Evolutionary conservation across 2,797 vertebrate genomes (phyloP).

Genomic region (Enteromius afrohamiltoni): DNA sequence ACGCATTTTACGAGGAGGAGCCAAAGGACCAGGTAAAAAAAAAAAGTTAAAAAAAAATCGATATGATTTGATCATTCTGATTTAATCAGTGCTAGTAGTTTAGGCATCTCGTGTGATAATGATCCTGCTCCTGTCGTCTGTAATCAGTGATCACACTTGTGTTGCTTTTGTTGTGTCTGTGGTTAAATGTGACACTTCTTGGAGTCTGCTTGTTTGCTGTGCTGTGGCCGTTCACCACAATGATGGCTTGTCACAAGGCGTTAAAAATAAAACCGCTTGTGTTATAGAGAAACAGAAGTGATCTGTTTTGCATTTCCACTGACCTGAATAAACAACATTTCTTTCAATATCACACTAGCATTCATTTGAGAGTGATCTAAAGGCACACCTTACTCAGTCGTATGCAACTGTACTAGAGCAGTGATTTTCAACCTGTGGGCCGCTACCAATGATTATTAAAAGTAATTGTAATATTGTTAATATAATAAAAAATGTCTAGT

Average conservation of each 20-base stretch:
- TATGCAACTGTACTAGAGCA: not conserved
- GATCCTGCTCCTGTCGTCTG: not conserved
- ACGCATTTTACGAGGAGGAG: conserved; percentile 89
- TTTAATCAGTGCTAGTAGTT: not conserved
- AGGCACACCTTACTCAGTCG: not conserved
- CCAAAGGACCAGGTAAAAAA: conserved; percentile 91
- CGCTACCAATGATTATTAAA: no score
- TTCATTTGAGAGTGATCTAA: not conserved
- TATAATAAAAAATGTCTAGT: no score
- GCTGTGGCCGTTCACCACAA: conserved; percentile 18
- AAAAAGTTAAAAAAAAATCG: not conserved
- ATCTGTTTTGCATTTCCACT: conserved; percentile 27
- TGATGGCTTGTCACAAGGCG: not conserved
- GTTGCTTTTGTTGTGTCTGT: conserved; percentile 18
- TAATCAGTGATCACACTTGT: not conserved
- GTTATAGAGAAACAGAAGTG: conserved; percentile 17
- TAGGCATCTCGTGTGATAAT: not conserved
- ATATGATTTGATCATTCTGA: not conserved
- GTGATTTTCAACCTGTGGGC: no score
- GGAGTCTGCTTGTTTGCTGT: conserved; percentile 4
- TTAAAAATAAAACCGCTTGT: not conserved
- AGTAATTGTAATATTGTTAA: no score
- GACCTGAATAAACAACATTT: not conserved
- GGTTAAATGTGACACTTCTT: conserved; percentile 15
- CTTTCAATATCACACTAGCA: not conserved